Evolutionary conservation across 1,140 invertebrate genomes (phyloP).

Genomic region (Drosophila pachea): DNA sequence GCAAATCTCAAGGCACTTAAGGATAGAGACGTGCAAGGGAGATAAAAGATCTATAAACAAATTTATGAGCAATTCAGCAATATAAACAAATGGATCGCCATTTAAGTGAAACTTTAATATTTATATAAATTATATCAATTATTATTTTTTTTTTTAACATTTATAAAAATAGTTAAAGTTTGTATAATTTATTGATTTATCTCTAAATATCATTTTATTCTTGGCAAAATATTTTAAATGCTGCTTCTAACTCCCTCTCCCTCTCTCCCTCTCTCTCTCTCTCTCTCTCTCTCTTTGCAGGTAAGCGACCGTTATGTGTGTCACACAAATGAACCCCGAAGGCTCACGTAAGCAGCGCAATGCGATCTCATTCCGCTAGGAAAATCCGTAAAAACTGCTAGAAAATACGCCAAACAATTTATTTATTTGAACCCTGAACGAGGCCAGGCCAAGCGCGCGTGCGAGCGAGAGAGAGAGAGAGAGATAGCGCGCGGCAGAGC

Average conservation of each 20-base stretch:
- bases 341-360: slow-evolving; percentile 39
- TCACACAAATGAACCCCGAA: slow-evolving; percentile 26
- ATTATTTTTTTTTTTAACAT: no score
- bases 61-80: background rate
- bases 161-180: no score
- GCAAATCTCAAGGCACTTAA: background rate
- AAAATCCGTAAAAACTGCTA: slow-evolving; percentile 2
- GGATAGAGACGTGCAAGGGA: background rate
- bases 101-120: no score
- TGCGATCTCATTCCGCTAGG: slow-evolving; percentile 5
- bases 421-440: slow-evolving; percentile 21
- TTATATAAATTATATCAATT: no score
- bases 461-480: background rate
- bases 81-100: background rate
- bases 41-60: background rate
- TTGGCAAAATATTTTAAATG: no score
- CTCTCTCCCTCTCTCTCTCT: slow-evolving; percentile 16
- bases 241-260: slow-evolving; percentile 18
- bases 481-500: background rate
- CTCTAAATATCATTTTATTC: no score
- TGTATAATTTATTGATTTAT: no score
- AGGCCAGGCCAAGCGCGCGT: slow-evolving; percentile 31
- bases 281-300: slow-evolving; percentile 30
- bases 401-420: slow-evolving; percentile 13
- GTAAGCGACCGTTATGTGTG: slow-evolving; percentile 43